These are phyloP conservation scores for Lonchura striata DNA, from an alignment of 2,113 vertebrate genomes.

Conservation along the genomic window DNA sequence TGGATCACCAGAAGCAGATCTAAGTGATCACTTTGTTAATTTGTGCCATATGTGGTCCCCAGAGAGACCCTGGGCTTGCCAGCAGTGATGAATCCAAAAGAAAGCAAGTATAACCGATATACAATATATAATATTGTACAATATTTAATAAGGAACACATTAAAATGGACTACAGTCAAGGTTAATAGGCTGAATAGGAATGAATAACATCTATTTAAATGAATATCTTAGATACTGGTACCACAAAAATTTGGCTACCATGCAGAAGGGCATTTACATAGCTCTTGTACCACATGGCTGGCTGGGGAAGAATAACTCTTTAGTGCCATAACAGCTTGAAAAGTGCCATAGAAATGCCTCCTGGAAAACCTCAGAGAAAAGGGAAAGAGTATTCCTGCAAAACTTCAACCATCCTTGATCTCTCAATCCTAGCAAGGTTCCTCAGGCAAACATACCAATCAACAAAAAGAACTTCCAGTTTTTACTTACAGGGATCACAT, in stretches of 20 bases:
- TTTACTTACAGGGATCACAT: neutral
- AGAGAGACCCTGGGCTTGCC: neutral
- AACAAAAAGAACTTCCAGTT: neutral
- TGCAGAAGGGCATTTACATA: neutral
- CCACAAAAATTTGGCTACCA: neutral
- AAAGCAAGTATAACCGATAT: neutral
- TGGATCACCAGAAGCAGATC: neutral
- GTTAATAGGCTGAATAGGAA: neutral
- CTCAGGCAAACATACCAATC: neutral
- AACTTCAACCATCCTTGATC: neutral
- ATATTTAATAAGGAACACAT: neutral
- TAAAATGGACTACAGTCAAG: neutral
- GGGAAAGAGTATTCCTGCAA: neutral
- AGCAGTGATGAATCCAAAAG: neutral
- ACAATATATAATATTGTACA: neutral
- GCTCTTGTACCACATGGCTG: neutral
- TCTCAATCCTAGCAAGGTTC: neutral
- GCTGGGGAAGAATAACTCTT: neutral
- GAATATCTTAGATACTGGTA: neutral
- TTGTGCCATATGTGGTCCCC: neutral
- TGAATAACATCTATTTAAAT: neutral
- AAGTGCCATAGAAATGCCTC: neutral
- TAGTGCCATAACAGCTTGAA: neutral
- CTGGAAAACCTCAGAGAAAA: neutral
- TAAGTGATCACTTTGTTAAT: neutral